phyloP scores from a whole-genome alignment of 2,888 invertebrate species.

The Tillus elongatus region DNA sequence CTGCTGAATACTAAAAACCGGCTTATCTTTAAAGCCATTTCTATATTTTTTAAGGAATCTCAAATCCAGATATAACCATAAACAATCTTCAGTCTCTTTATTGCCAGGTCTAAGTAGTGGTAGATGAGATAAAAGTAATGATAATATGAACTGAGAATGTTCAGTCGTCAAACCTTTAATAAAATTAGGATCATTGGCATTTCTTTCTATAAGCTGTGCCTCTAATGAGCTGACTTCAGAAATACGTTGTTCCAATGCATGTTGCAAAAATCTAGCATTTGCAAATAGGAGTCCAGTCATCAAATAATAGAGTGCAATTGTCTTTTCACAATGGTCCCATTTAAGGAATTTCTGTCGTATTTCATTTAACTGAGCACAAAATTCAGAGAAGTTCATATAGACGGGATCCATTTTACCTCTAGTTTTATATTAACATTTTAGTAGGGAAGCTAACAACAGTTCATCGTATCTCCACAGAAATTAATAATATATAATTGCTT shows the following conservation, averaged over 20 bases:
- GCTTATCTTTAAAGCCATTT: too few species aligned
- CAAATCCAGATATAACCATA: too few species aligned
- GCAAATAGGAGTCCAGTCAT: constrained; percentile 77
- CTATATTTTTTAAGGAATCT: too few species aligned
- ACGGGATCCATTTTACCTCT: constrained; percentile 30
- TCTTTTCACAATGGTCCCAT: constrained; percentile 88
- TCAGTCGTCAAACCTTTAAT: constrained; percentile 43
- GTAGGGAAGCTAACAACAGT: too few species aligned
- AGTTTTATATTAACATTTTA: too few species aligned
- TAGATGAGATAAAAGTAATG: constrained; percentile 62
- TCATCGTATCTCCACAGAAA: too few species aligned
- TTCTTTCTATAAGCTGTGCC: constrained; percentile 47
- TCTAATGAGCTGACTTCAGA: constrained; percentile 40
- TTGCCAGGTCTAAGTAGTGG: constrained; percentile 80
- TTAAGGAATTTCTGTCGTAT: constrained; percentile 77
- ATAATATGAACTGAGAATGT: constrained; percentile 35
- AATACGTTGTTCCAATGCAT: constrained; percentile 64
- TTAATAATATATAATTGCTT: too few species aligned
- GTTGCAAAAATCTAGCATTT: constrained; percentile 76
- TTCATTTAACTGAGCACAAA: constrained; percentile 82
- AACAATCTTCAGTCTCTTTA: constrained; percentile 60
- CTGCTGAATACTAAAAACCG: too few species aligned
- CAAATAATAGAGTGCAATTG: constrained; percentile 82
- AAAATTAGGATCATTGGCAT: constrained; percentile 48
- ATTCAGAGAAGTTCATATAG: constrained; percentile 45